These are phyloP conservation scores for Narcine bancroftii DNA, from an alignment of 2,113 vertebrate species.

Conservation along the genomic window DNA sequence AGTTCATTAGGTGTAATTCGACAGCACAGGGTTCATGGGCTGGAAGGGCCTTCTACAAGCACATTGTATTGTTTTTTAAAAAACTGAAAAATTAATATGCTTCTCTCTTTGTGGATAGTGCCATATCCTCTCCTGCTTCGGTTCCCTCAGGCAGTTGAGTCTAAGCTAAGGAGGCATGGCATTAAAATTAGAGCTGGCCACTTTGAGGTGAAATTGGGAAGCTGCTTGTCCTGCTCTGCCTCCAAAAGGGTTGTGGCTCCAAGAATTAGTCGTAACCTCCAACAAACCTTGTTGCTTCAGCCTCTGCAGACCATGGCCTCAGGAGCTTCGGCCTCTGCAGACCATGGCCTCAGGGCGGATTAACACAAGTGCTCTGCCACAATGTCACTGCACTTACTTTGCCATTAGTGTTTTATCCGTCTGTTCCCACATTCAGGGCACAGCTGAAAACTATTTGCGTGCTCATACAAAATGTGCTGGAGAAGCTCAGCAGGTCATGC, in stretches of 20 bases:
- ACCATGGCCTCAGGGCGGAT: background rate
- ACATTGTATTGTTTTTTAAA: no score
- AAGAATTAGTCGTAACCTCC: no score
- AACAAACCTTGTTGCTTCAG: background rate
- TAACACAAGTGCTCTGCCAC: background rate
- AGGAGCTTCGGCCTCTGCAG: background rate
- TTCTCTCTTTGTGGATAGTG: no score
- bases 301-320: background rate
- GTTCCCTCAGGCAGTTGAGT: no score
- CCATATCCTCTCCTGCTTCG: no score
- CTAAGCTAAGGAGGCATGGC: background rate
- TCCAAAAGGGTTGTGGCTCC: background rate
- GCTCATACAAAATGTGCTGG: no score
- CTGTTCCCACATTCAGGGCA: background rate
- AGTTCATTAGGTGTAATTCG: no score
- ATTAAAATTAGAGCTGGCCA: background rate
- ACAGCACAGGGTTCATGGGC: no score
- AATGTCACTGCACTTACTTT: background rate
- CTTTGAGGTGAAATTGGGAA: background rate
- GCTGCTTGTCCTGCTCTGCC: background rate
- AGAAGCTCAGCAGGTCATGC: no score
- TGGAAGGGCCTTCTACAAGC: no score
- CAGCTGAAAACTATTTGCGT: background rate
- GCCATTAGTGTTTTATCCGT: background rate
- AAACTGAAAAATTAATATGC: no score